Percentiles rank a stretch among this genome's conserved stretches.
Evolutionary conservation across 2,113 vertebrate species (phyloP).

Genomic region (Crotalus horridus): DNA sequence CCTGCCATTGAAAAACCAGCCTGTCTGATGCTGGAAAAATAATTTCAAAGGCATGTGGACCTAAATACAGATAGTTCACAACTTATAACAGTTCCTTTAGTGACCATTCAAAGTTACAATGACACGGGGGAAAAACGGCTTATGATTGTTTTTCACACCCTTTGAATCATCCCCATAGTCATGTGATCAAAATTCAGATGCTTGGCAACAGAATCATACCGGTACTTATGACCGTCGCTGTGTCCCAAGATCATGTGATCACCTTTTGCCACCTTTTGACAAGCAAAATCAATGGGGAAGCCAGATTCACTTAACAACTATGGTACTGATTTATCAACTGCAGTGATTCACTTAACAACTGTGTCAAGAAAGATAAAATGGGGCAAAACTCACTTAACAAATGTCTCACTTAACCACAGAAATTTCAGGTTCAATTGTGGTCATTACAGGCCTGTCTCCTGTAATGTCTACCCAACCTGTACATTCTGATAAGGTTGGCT

Average conservation of each 20-base stretch:
- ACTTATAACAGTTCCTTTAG: not conserved
- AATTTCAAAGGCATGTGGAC: not conserved
- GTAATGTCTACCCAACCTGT: not conserved
- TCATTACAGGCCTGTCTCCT: not conserved
- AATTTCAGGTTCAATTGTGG: not conserved
- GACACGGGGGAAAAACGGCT: not conserved
- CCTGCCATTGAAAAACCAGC: not conserved
- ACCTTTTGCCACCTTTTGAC: not conserved
- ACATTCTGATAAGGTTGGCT: not conserved
- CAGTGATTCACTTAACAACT: not conserved
- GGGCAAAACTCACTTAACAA: not conserved
- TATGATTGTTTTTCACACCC: not conserved
- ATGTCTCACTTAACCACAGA: not conserved
- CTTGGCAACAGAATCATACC: not conserved
- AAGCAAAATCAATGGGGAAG: not conserved
- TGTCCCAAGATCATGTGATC: not conserved
- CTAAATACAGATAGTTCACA: not conserved
- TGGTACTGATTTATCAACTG: not conserved
- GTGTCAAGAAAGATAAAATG: not conserved
- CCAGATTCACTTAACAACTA: not conserved
- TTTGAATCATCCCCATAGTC: not conserved
- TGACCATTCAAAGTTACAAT: not conserved
- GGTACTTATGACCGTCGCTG: not conserved
- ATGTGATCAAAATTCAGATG: not conserved
- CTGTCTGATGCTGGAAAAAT: not conserved